Base-by-base conservation (phyloP, 37 sponge, comb jelly and placozoan genomes). In the Ephydatia muelleri region DNA sequence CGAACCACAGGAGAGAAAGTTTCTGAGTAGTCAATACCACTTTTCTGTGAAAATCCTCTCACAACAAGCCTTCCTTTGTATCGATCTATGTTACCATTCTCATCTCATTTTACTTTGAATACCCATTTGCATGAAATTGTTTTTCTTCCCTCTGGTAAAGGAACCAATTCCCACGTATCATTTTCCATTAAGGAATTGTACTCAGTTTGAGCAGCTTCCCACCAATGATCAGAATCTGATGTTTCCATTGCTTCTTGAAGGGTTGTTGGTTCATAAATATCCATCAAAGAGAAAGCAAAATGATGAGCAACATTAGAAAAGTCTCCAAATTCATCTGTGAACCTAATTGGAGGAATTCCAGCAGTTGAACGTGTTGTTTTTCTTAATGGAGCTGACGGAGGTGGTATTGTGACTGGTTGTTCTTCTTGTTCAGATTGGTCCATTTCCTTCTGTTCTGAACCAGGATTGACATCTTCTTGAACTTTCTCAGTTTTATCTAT, bases 1-100 rank as follows among this genome's bases (percentile, higher is more conserved):
- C 49, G 57, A 2, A 89, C 80, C 2, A 89, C 89, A 35, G 89
- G 85, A 37, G 89, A 89, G 33, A 89, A 84, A 26, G 78, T 88
- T 27, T 88, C 88, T 16, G 68, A 67, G 70, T 77, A 88, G 72
- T 88, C 88, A 38, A 79, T 79, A 8, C 85, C n/a, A 70, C 32
- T 28, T 65, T 83, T 80, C 70, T 85, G 90, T 27, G 85, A 29
- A 66, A 81, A 90, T 8, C 85, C 82, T 48, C 86, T 83, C 2
- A 84, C 89, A 1, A 83, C 84, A 1, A 89, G 31, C 30, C 84
- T 0, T 26, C 67, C 73, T 74, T 90, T 88, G 68, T 70, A 88
- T 23, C 84, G 67, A 22, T 78, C 84, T 23, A 72, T 28, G 35
- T 73, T 57, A 0, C 80, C 89, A n/a, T 89, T 68, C 13, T 49